Percentiles rank a stretch among this genome's conserved stretches.
These are phyloP conservation scores for Ditula angustiorana DNA, from an alignment of 2,888 invertebrate species.

Conservation along the genomic window DNA sequence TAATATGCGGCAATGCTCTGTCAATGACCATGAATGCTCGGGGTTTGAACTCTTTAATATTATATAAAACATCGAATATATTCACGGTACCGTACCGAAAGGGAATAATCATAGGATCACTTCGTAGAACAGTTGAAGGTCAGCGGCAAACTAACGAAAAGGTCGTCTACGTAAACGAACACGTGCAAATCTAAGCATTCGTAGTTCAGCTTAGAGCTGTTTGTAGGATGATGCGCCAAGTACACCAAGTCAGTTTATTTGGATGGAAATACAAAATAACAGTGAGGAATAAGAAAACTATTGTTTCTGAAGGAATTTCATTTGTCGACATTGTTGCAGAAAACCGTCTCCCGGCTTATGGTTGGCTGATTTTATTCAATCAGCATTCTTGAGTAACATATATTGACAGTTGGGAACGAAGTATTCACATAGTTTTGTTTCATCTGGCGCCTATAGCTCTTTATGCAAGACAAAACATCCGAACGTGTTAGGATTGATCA, in stretches of 20 bases:
- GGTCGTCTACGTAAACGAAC: not conserved
- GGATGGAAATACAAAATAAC: conserved; percentile 22
- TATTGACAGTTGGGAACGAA: conserved; percentile 1
- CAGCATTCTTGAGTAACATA: conserved; percentile 29
- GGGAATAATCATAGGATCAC: not conserved
- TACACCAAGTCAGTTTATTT: conserved; percentile 14
- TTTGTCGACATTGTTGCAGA: conserved; percentile 17
- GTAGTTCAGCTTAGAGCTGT: not conserved
- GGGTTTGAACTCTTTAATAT: not conserved
- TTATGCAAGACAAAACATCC: not conserved
- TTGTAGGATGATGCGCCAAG: not conserved
- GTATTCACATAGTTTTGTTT: not conserved
- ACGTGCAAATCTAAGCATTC: not conserved
- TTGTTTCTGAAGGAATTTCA: conserved; percentile 32
- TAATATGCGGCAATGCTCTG: too few species aligned
- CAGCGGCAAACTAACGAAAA: conserved; percentile 8
- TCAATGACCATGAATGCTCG: too few species aligned
- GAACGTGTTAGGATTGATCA: too few species aligned
- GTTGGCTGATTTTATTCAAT: conserved; percentile 30
- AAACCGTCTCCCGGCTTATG: conserved; percentile 12
- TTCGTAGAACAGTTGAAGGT: not conserved
- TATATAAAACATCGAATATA: not conserved
- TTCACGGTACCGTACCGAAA: not conserved
- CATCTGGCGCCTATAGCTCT: not conserved
- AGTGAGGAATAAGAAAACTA: conserved; percentile 28